Conservation (phyloP, 92 coral and sea anemone species). For the Epizoanthus rinbou region DNA sequence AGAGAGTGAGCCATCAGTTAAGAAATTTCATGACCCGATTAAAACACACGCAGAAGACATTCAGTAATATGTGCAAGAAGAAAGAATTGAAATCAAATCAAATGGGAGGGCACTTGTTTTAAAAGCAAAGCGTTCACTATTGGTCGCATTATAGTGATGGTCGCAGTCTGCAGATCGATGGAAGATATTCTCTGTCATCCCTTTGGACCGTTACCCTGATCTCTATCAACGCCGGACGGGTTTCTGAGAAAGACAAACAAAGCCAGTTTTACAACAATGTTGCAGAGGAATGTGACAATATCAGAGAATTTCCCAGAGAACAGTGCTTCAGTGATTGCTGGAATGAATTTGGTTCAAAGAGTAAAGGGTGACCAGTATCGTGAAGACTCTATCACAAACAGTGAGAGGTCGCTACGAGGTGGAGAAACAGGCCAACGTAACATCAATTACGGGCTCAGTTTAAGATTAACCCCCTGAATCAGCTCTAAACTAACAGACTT, state of each 20-base stretch:
- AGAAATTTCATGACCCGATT: constrained; percentile 29
- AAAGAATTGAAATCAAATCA: constrained; percentile 18
- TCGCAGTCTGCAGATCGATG: constrained; percentile 42
- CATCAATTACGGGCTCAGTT: too few relatives aligned
- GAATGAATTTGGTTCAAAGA: constrained; percentile 40
- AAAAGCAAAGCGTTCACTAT: constrained; percentile 41
- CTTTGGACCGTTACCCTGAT: constrained; percentile 50
- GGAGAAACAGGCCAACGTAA: too few relatives aligned
- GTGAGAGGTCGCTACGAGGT: too few relatives aligned
- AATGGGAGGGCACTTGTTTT: too few relatives aligned
- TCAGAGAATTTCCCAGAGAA: too few relatives aligned
- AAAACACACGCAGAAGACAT: not conserved
- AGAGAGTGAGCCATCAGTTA: too few relatives aligned
- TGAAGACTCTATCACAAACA: too few relatives aligned
- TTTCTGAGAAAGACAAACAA: constrained; percentile 56
- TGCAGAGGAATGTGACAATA: constrained; percentile 40
- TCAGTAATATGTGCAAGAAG: constrained; percentile 32
- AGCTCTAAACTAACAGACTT: too few relatives aligned
- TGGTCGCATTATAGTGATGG: constrained; percentile 30
- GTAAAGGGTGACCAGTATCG: too few relatives aligned
- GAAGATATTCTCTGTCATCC: constrained; percentile 43
- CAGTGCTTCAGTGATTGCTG: constrained; percentile 48
- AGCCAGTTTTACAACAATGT: constrained; percentile 53
- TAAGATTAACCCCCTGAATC: too few relatives aligned
- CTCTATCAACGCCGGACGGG: constrained; percentile 44